Percentiles rank a stretch among this genome's conserved stretches.
These are phyloP conservation scores for Cebidichthys violaceus DNA, from an alignment of 2,113 vertebrate species.

Conservation along the genomic window DNA sequence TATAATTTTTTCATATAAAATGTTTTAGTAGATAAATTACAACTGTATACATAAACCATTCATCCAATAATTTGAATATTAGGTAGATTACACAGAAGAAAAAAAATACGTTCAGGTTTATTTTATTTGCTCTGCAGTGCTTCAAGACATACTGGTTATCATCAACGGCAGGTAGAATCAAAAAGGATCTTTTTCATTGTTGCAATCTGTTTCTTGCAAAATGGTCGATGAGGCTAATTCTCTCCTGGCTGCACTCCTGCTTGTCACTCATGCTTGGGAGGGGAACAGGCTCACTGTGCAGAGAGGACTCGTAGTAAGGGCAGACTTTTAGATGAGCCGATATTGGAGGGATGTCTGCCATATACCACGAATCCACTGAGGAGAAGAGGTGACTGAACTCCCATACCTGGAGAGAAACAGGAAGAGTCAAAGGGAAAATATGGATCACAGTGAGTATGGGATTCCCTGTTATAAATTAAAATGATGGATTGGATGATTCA, in stretches of 20 bases:
- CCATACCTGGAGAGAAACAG: conserved; percentile 84
- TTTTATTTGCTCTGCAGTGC: conserved; percentile 14
- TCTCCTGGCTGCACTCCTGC: conserved; percentile 47
- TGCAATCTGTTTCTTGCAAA: conserved; percentile 70
- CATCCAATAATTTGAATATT: neutral
- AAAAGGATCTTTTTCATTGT: neutral
- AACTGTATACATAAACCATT: neutral
- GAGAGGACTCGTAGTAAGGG: conserved; percentile 87
- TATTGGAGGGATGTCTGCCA: conserved; percentile 81
- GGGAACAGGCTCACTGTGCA: conserved; percentile 80
- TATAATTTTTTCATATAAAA: neutral
- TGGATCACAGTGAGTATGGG: conserved; percentile 77
- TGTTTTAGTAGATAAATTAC: neutral
- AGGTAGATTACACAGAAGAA: neutral
- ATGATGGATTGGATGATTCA: neutral
- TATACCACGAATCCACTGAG: conserved; percentile 86
- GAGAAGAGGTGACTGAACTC: conserved; percentile 93
- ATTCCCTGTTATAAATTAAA: conserved; percentile 66
- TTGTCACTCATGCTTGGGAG: conserved; percentile 83
- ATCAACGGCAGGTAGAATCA: conserved; percentile 15
- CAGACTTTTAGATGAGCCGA: conserved; percentile 91
- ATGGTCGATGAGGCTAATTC: conserved; percentile 81
- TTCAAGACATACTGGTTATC: neutral
- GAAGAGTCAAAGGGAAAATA: neutral
- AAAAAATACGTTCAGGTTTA: neutral